These are phyloP conservation scores for Scrobipalpa costella DNA, from an alignment of 2,888 invertebrate genomes.

Conservation along the genomic window DNA sequence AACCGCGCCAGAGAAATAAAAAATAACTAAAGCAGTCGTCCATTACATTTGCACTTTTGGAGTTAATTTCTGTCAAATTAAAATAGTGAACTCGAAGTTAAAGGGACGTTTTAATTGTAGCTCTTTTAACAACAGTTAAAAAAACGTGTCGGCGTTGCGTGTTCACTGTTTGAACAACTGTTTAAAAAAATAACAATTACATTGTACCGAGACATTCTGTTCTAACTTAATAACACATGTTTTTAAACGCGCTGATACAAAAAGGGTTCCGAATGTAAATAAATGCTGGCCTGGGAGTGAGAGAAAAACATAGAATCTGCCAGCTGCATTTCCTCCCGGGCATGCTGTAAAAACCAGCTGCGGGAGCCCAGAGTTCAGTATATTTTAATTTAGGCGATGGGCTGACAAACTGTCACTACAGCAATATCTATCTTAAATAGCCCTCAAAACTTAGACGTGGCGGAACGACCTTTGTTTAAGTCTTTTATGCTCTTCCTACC, in stretches of 20 bases:
- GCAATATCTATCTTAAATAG: too few species aligned
- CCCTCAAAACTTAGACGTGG: too few species aligned
- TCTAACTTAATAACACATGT: slow-evolving; percentile 19
- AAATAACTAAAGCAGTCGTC: slow-evolving; percentile 32
- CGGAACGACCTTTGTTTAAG: too few species aligned
- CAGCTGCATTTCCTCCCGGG: too few species aligned
- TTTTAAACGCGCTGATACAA: slow-evolving; percentile 16
- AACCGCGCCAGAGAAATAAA: slow-evolving; percentile 40
- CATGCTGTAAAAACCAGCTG: too few species aligned
- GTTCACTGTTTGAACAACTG: slow-evolving; percentile 8
- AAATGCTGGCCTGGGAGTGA: too few species aligned
- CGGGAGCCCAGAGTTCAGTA: too few species aligned
- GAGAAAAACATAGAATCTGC: too few species aligned
- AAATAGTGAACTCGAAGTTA: slow-evolving; percentile 29
- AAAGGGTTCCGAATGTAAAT: slow-evolving; percentile 7
- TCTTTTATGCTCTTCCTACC: too few species aligned
- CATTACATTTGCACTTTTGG: slow-evolving; percentile 43
- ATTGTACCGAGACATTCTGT: slow-evolving; percentile 17
- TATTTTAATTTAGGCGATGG: too few species aligned
- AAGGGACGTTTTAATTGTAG: slow-evolving; percentile 22
- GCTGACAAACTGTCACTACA: too few species aligned
- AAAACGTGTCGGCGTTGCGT: slow-evolving; percentile 17
- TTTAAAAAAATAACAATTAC: slow-evolving; percentile 14
- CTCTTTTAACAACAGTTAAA: slow-evolving; percentile 14
- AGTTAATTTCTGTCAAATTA: slow-evolving; percentile 43